These are phyloP conservation scores for Centropus unirufus DNA, from an alignment of 2,113 vertebrate species.

Conservation along the genomic window DNA sequence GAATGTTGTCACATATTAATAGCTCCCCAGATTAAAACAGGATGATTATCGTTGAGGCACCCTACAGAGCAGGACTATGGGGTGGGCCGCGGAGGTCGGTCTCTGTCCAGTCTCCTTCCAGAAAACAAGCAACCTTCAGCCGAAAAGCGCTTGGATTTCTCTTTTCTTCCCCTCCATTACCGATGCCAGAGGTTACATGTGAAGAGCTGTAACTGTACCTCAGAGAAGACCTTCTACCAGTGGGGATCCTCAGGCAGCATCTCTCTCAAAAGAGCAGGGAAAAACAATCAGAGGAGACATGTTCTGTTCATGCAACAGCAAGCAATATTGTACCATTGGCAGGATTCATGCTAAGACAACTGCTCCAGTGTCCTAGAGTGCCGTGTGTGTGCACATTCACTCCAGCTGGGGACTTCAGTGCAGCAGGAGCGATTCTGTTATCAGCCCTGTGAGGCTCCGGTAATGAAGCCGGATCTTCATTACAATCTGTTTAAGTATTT, in stretches of 20 bases:
- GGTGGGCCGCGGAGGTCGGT: background rate
- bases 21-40: background rate
- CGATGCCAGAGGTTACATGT: background rate
- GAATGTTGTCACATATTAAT: background rate
- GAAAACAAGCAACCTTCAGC: background rate
- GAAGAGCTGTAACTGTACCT: slow-evolving; percentile 14
- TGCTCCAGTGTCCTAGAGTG: background rate
- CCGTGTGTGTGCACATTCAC: background rate
- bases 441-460: slow-evolving; percentile 9
- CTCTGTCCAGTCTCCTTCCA: background rate
- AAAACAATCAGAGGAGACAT: slow-evolving; percentile 66
- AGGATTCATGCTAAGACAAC: slow-evolving; percentile 49
- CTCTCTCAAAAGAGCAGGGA: slow-evolving; percentile 55
- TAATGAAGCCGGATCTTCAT: slow-evolving; percentile 31
- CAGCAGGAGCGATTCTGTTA: background rate
- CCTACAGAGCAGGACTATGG: background rate
- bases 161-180: background rate
- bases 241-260: slow-evolving; percentile 13
- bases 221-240: slow-evolving; percentile 16
- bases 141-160: background rate
- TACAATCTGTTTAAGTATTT: slow-evolving; percentile 22
- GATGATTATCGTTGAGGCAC: background rate
- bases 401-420: background rate
- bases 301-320: slow-evolving; percentile 71
- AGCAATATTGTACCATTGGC: slow-evolving; percentile 62